These are phyloP conservation scores for Peromyscus nudipes DNA, from an alignment of 2,797 vertebrate genomes.

Conservation along the genomic window DNA sequence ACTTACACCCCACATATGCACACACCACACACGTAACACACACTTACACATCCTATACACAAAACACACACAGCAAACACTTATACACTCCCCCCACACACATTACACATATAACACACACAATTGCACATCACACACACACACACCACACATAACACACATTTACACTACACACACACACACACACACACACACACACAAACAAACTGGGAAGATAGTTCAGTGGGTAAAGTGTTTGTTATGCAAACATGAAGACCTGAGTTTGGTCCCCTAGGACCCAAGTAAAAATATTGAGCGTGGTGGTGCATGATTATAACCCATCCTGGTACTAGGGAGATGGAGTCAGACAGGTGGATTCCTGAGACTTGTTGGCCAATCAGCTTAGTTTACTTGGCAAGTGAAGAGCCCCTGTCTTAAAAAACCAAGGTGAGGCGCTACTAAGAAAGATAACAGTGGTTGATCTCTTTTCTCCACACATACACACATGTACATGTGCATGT, in stretches of 20 bases:
- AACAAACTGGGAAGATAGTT: not conserved
- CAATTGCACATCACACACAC: not conserved
- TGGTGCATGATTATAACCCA: not conserved
- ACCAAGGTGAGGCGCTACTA: no score
- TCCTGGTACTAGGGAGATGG: not conserved
- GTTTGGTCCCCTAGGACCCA: not conserved
- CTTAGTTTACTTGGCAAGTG: not conserved
- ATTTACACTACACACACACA: not conserved
- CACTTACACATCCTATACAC: not conserved
- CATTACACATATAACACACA: not conserved
- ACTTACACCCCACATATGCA: no score
- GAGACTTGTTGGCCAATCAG: not conserved
- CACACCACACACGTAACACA: not conserved
- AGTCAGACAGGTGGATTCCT: not conserved
- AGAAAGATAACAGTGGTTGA: not conserved
- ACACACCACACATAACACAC: no score
- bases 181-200: not conserved
- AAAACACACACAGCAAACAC: not conserved
- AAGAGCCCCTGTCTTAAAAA: not conserved
- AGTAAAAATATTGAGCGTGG: not conserved
- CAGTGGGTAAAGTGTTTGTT: not conserved
- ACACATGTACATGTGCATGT: not conserved
- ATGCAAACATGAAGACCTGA: not conserved
- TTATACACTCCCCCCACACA: no score
- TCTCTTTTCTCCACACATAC: not conserved